These are phyloP conservation scores for Iguana delicatissima DNA, from an alignment of 2,797 vertebrate genomes.

Conservation along the genomic window DNA sequence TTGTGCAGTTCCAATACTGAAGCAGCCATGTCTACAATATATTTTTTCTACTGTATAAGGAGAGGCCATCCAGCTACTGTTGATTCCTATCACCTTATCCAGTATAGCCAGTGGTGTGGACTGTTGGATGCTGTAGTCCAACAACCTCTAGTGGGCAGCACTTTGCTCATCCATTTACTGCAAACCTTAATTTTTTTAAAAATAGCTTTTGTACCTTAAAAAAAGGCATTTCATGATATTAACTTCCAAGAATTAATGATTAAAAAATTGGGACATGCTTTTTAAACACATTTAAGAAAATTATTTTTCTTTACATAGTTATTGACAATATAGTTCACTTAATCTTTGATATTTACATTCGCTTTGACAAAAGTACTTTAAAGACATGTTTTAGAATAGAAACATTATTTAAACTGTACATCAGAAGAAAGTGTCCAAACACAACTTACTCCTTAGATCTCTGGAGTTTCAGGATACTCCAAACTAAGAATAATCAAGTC, in stretches of 20 bases:
- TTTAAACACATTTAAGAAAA: neutral
- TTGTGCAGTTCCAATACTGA: neutral
- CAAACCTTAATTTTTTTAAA: neutral
- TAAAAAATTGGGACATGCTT: neutral
- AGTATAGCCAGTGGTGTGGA: neutral
- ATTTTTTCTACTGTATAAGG: neutral
- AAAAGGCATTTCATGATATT: neutral
- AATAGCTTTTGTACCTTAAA: neutral
- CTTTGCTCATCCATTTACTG: neutral
- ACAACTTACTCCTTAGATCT: conserved; percentile 53
- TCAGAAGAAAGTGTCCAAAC: conserved; percentile 36
- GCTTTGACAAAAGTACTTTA: neutral
- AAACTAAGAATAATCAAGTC: conserved; percentile 73
- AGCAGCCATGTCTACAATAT: neutral
- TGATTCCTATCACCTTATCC: neutral
- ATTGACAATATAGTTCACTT: neutral
- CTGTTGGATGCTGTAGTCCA: no score
- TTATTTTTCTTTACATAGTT: neutral
- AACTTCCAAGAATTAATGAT: neutral
- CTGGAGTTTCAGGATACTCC: conserved; percentile 66
- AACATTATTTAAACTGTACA: conserved; percentile 31
- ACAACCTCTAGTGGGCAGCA: no score
- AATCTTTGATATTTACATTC: conserved; percentile 3
- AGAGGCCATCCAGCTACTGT: no score
- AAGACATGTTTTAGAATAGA: conserved; percentile 10